These are phyloP conservation scores for Galerucella pusilla DNA, from an alignment of 2,888 invertebrate genomes.

Conservation along the genomic window DNA sequence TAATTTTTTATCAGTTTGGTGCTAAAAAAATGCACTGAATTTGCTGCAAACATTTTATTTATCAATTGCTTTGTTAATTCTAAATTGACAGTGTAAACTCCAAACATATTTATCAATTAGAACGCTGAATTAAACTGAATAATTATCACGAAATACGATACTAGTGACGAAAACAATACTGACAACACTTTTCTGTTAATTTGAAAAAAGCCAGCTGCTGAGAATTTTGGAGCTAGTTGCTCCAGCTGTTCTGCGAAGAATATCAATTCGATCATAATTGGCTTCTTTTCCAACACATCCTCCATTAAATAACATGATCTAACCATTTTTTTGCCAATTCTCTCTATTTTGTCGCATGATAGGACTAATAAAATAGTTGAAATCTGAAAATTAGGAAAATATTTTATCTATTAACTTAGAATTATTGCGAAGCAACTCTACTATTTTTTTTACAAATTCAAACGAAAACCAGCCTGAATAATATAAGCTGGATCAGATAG, in stretches of 20 bases:
- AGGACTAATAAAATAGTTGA: conserved; percentile 13
- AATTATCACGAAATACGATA: conserved; percentile 21
- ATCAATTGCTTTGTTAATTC: neutral
- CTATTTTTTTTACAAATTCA: no score
- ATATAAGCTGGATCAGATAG: no score
- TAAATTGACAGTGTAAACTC: neutral
- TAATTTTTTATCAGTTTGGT: no score
- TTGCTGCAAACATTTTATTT: no score
- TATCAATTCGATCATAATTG: conserved; percentile 7
- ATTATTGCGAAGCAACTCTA: neutral
- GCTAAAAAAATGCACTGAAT: no score
- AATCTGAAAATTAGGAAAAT: conserved; percentile 16
- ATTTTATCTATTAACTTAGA: neutral
- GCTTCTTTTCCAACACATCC: conserved; percentile 7
- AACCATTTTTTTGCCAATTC: conserved; percentile 8
- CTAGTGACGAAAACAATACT: conserved; percentile 16
- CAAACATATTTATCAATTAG: neutral
- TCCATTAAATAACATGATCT: conserved; percentile 12
- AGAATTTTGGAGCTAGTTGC: conserved; percentile 13
- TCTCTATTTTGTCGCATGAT: conserved; percentile 20
- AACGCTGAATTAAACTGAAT: conserved; percentile 22
- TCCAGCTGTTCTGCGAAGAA: conserved; percentile 16
- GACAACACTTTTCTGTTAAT: conserved; percentile 19
- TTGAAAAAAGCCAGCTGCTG: conserved; percentile 24
- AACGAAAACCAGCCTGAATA: no score